Evolutionary conservation across 2,113 vertebrate species (phyloP).

Genomic region (Rhabdornis inornatus): DNA sequence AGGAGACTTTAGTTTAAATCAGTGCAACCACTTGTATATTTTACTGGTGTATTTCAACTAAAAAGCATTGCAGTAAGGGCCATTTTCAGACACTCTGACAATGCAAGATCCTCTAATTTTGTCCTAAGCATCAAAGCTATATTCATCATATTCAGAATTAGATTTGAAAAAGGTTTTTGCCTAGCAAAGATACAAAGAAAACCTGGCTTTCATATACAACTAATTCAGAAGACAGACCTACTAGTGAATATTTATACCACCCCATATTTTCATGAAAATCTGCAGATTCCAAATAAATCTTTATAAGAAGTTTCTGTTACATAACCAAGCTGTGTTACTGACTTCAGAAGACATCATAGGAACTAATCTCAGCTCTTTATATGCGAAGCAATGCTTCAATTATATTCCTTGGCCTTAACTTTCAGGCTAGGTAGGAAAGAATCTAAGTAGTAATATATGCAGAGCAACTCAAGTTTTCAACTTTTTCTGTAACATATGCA

Average conservation of each 20-base stretch:
- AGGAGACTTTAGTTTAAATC: neutral
- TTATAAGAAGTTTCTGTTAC: neutral
- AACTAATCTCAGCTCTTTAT: neutral
- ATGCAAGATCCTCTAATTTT: neutral
- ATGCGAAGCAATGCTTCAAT: neutral
- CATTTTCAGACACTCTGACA: neutral
- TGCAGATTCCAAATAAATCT: neutral
- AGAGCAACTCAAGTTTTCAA: neutral
- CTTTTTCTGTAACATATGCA: neutral
- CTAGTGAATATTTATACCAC: conserved; percentile 4
- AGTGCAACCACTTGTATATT: neutral
- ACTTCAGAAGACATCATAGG: neutral
- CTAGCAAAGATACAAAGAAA: neutral
- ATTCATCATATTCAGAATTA: neutral
- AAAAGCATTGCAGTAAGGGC: neutral
- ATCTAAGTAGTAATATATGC: neutral
- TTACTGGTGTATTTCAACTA: neutral
- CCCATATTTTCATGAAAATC: conserved; percentile 20
- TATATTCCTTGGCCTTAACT: neutral
- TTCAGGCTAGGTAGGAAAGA: neutral
- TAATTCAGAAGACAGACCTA: conserved; percentile 12
- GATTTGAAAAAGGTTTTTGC: neutral
- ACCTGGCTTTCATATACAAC: neutral
- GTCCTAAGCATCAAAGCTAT: neutral
- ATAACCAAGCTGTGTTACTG: neutral